Conservation (phyloP, 2,797 vertebrate species). For the Falco columbarius region DNA sequence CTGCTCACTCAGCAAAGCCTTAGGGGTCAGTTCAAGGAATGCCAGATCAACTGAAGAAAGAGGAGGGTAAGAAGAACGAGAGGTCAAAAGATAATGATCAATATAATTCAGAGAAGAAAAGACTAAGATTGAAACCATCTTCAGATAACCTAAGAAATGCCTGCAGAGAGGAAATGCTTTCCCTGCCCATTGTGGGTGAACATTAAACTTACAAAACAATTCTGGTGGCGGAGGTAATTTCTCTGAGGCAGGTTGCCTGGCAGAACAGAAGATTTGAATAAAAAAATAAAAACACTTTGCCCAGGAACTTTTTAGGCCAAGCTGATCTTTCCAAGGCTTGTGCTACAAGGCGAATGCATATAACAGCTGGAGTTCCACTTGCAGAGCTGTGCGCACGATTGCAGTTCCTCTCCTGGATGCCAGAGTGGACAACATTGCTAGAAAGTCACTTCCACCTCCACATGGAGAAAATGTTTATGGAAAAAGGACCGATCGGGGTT, state of each 20-base stretch:
- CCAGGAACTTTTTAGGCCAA: background rate
- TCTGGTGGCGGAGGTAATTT: background rate
- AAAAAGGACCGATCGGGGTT: rapidly evolving
- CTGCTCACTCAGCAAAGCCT: background rate
- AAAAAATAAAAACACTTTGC: background rate
- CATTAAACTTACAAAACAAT: background rate
- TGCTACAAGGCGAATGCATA: background rate
- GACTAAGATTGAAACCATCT: background rate
- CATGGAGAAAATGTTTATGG: background rate
- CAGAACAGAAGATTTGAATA: background rate
- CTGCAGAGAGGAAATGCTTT: background rate
- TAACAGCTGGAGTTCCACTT: background rate
- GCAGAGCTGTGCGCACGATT: rapidly evolving
- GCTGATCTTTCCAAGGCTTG: background rate
- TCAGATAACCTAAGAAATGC: background rate
- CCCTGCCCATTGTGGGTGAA: background rate
- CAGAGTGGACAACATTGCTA: background rate
- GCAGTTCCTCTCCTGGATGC: background rate
- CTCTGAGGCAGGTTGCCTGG: background rate
- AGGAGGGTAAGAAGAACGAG: background rate
- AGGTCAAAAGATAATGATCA: background rate
- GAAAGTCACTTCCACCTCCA: background rate
- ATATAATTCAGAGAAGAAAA: background rate
- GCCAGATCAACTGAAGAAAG: background rate
- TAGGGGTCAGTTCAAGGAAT: background rate